phyloP scores from a whole-genome alignment of 1,140 invertebrate genomes.

The Sycophila sp. region DNA sequence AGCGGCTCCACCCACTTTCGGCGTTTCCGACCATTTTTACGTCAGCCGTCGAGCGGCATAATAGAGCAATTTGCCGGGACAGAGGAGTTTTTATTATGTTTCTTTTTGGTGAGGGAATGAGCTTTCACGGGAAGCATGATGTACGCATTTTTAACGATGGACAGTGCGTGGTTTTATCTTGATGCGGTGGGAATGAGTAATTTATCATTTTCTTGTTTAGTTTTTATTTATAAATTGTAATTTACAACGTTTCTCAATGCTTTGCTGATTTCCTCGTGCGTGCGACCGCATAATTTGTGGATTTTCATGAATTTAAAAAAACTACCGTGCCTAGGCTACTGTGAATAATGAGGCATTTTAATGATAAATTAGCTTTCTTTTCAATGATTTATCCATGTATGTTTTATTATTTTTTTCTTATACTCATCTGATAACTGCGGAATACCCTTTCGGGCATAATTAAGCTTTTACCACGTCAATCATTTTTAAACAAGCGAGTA shows the following conservation, averaged over 20 bases:
- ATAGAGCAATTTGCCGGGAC: constrained; percentile 6
- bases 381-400: no score
- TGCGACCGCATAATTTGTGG: no score
- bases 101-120: no score
- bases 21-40: background rate
- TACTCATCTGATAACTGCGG: no score
- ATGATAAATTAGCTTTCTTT: no score
- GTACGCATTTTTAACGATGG: background rate
- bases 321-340: no score
- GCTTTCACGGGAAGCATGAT: constrained; percentile 8
- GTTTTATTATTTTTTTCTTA: no score
- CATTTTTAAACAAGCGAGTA: no score
- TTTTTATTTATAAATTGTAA: constrained; percentile 17
- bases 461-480: no score
- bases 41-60: background rate
- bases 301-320: no score
- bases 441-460: no score
- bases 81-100: background rate
- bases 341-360: no score
- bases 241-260: background rate
- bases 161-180: background rate
- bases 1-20: background rate
- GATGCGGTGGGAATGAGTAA: background rate
- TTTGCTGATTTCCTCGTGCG: background rate
- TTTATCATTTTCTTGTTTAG: constrained; percentile 15